These are phyloP conservation scores for Beroe ovata DNA, from an alignment of 37 sponge, comb jelly and placozoan species.

Conservation along the genomic window DNA sequence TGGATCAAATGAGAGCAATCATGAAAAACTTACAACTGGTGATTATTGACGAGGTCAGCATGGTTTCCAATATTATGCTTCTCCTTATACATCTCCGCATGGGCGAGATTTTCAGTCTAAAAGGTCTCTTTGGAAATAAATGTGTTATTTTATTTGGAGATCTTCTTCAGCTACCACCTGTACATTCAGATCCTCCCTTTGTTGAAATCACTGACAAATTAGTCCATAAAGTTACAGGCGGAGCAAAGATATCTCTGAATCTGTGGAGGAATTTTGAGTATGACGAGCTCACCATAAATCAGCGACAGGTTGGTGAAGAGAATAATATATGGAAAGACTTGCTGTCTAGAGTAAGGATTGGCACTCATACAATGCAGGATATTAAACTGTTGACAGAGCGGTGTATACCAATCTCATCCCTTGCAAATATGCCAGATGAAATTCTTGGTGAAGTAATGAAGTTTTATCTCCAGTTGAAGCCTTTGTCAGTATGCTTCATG, in stretches of 20 bases:
- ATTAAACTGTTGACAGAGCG: not conserved
- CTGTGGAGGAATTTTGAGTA: slow-evolving; percentile 64
- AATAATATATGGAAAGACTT: not conserved
- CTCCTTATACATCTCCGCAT: slow-evolving; percentile 70
- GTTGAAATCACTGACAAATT: not conserved
- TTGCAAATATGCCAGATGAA: not conserved
- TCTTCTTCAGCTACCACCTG: slow-evolving; percentile 22
- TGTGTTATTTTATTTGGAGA: slow-evolving; percentile 61
- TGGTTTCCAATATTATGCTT: slow-evolving; percentile 70
- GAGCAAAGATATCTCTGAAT: not conserved
- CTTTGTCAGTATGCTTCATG: not conserved
- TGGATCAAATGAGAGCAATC: slow-evolving; percentile 64
- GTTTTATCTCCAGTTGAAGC: not conserved
- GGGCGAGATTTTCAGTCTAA: slow-evolving; percentile 67
- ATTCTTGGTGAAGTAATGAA: not conserved
- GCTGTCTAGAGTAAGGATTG: not conserved
- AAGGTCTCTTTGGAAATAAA: slow-evolving; percentile 47
- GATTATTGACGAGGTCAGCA: slow-evolving; percentile 76
- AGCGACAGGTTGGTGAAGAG: slow-evolving; percentile 40
- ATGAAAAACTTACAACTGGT: slow-evolving; percentile 68
- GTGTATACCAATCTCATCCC: not conserved
- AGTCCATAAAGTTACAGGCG: not conserved
- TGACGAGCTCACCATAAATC: slow-evolving; percentile 29
- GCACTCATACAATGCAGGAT: not conserved
- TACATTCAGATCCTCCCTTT: slow-evolving; percentile 38